A percentile compares a stretch with the other conserved stretches of the same genome.
These are phyloP conservation scores for Diabrotica undecimpunctata DNA, from an alignment of 1,140 invertebrate genomes.

Conservation along the genomic window DNA sequence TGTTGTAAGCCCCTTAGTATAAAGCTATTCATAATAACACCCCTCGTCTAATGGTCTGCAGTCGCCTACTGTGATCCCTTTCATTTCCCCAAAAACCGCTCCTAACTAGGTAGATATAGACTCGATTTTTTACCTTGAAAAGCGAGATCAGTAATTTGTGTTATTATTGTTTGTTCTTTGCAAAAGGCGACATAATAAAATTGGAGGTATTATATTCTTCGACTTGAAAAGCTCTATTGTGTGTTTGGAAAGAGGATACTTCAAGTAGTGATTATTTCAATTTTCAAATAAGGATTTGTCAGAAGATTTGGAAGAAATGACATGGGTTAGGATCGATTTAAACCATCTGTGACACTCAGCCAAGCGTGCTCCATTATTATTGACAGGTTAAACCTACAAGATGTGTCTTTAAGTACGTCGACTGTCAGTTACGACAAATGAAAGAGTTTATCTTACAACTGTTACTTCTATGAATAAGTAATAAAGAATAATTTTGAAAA, in stretches of 20 bases:
- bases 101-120: not conserved
- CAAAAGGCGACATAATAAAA: not conserved
- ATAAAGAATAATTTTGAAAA: no score
- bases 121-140: not conserved
- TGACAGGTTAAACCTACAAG: no score
- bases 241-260: not conserved
- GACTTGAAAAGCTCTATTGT: not conserved
- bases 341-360: no score
- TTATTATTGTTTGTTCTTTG: not conserved
- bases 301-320: not conserved
- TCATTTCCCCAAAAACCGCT: not conserved
- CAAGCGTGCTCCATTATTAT: no score
- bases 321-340: not conserved
- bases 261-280: not conserved
- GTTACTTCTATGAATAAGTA: no score
- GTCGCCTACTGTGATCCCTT: not conserved
- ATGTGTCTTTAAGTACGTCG: no score
- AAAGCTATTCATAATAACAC: no score
- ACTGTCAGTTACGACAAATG: no score
- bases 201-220: not conserved
- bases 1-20: no score
- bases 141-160: not conserved
- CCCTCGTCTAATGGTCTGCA: no score
- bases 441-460: no score
- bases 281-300: slow-evolving; percentile 3